Conservation (phyloP, 2,888 invertebrate species). For the Poecilus cupreus region DNA sequence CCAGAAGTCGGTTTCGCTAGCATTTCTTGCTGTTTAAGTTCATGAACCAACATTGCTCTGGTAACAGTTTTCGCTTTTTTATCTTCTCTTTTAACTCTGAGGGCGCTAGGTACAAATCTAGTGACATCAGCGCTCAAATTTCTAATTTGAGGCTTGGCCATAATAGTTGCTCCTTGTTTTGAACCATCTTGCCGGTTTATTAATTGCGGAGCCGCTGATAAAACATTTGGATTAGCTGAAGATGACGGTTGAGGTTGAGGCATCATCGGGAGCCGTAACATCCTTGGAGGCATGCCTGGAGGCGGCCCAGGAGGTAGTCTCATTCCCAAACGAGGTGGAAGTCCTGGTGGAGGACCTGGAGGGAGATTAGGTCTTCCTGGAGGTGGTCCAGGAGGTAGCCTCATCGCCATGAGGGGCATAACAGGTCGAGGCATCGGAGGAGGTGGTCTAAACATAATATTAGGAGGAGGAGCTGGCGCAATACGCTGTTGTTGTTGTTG, state of each 20-base stretch:
- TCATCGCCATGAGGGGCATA: slow-evolving; percentile 72
- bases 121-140: slow-evolving; percentile 96
- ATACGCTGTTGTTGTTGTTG: slow-evolving; percentile 61
- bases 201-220: slow-evolving; percentile 88
- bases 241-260: slow-evolving; percentile 67
- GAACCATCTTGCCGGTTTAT: slow-evolving; percentile 82
- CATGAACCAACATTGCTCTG: slow-evolving; percentile 74
- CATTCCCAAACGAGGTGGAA: slow-evolving; percentile 76
- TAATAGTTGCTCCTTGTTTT: slow-evolving; percentile 84
- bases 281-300: slow-evolving; percentile 67
- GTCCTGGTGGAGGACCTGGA: slow-evolving; percentile 79
- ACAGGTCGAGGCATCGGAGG: slow-evolving; percentile 75
- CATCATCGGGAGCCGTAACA: slow-evolving; percentile 61
- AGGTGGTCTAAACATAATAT: slow-evolving; percentile 61
- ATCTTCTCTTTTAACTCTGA: slow-evolving; percentile 93
- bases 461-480: slow-evolving; percentile 71
- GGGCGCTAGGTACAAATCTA: slow-evolving; percentile 93
- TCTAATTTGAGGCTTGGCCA: slow-evolving; percentile 97
- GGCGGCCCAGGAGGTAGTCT: slow-evolving; percentile 77
- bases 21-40: slow-evolving; percentile 75
- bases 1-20: slow-evolving; percentile 66
- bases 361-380: slow-evolving; percentile 74
- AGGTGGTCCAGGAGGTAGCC: slow-evolving; percentile 77
- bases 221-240: slow-evolving; percentile 78
- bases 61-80: slow-evolving; percentile 77